Evolutionary conservation across 92 coral and sea anemone species (phyloP), one percentile per base, ranked within the genome.

Genomic region (Montipora capitata): DNA sequence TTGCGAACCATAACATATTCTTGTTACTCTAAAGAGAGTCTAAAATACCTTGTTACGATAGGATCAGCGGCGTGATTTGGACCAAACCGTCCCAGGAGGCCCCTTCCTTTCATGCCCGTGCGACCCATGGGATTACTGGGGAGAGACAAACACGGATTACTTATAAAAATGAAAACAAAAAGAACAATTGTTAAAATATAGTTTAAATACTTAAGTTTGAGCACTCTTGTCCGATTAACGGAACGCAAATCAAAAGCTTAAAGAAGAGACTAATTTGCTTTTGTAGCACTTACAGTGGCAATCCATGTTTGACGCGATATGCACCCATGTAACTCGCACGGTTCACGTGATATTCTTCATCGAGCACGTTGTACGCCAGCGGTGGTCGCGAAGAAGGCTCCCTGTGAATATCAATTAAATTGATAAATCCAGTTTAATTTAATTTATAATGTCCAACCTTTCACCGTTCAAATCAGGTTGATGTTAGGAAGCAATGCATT

Each of bases 61-160:
- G 99, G 99, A 67, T 97, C 99, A 84, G 98, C 99, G 40, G 99
- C 99, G 78, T 97, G 99, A 87, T 97, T 97, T 14, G 99, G 99
- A 63, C 99, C 99, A 76, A 93, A 97, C 11, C 99, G 88, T 45
- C 99, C 99, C 69, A 97, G 83, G 77, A 97, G 91, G 15, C 99
- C 99, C 65, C 99, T 85, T 27, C 98, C 99, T 42, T 78, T 74
- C 84, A 97, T 79, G 62, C 99, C 99, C 43, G 99, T 97, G 68
- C 99, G 91, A 27, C 99, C 99, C 99, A 97, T 97, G 44, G 99
- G 99, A 83, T 97, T 97, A 42, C 99, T 97, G 74, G 80, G 62
- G 71, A 82, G 78, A 82, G 41, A 71, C 18, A 17, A 17, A 70
- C 13, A 39, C 10, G 35, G 7, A 43, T 71, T 14, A 71, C 35